Evolutionary conservation across 2,113 vertebrate genomes (phyloP).

Genomic region (Vulpes vulpes): DNA sequence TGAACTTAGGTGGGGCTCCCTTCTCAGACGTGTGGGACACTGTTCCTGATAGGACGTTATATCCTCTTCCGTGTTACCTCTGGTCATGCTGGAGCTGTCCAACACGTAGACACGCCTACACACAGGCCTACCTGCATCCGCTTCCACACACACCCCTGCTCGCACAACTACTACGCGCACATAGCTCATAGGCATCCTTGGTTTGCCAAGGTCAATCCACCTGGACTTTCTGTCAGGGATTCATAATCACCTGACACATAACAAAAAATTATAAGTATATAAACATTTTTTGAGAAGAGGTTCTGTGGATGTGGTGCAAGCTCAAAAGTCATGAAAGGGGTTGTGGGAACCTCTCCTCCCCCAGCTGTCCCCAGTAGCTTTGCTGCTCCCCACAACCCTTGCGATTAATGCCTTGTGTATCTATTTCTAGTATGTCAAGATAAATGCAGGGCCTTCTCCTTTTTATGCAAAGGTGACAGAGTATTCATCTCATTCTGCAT

Average conservation of each 20-base stretch:
- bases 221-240: background rate
- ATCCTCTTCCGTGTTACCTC: background rate
- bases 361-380: no score
- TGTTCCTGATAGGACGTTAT: background rate
- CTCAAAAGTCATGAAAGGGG: background rate
- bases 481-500: background rate
- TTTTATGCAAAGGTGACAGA: background rate
- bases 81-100: background rate
- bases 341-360: background rate
- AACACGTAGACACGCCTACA: no score
- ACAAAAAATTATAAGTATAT: background rate
- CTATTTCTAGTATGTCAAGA: background rate
- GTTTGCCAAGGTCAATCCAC: background rate
- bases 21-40: background rate
- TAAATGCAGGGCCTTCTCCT: background rate
- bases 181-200: background rate
- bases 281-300: background rate
- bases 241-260: background rate
- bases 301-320: background rate
- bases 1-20: background rate
- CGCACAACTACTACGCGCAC: rapidly evolving
- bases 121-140: background rate
- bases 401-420: background rate
- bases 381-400: background rate
- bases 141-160: background rate